A percentile compares a stretch with the other conserved stretches of the same genome.
These are phyloP conservation scores for Trichonephila clavipes DNA, from an alignment of 1,140 invertebrate species.

Conservation along the genomic window DNA sequence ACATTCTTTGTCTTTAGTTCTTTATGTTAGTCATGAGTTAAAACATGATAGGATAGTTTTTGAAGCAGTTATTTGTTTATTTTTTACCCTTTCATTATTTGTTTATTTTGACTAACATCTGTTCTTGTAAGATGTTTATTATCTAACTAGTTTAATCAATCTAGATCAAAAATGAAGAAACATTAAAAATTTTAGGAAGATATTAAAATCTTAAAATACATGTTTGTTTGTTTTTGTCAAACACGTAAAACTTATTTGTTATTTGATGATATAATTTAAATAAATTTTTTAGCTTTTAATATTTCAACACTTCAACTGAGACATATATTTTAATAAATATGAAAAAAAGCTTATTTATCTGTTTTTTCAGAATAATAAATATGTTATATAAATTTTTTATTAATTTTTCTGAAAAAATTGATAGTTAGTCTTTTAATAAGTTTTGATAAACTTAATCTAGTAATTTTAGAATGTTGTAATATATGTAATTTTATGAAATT, in stretches of 20 bases:
- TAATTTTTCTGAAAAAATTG: too few species aligned
- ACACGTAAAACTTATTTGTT: not conserved
- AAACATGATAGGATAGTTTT: conserved; percentile 15
- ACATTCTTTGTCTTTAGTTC: conserved; percentile 14
- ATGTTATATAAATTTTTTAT: too few species aligned
- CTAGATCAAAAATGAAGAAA: not conserved
- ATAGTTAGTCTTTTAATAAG: too few species aligned
- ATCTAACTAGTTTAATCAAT: not conserved
- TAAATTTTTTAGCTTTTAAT: too few species aligned
- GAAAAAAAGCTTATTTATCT: too few species aligned
- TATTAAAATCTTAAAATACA: not conserved
- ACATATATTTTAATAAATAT: too few species aligned
- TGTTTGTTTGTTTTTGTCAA: not conserved
- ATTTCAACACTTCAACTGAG: too few species aligned
- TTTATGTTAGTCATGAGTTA: not conserved
- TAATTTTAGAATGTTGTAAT: too few species aligned
- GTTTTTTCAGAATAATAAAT: too few species aligned
- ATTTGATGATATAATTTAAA: too few species aligned
- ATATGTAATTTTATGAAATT: too few species aligned
- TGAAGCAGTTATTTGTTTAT: not conserved
- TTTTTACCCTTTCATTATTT: not conserved
- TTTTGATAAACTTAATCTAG: too few species aligned
- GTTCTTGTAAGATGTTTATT: not conserved
- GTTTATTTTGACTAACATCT: conserved; percentile 11
- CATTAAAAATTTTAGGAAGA: not conserved